A percentile compares a stretch with the other conserved stretches of the same genome.
Conservation (phyloP, 2,113 vertebrate species). For the Macquaria australasica region DNA sequence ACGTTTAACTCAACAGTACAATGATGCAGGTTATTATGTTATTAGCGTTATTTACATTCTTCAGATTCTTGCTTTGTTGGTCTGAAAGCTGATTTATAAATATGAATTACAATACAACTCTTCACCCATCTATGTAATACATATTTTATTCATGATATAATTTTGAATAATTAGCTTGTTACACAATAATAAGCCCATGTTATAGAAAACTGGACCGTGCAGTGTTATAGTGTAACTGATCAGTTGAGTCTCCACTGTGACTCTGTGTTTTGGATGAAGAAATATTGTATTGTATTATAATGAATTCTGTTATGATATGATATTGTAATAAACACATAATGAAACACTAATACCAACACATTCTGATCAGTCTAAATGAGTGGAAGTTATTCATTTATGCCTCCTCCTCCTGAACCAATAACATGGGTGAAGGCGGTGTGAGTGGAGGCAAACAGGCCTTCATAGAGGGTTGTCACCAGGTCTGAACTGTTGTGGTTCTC, state of each 20-base stretch:
- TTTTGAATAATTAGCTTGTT: too few relatives aligned
- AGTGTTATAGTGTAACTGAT: not conserved
- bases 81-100: not conserved
- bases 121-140: too few relatives aligned
- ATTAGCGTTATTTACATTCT: not conserved
- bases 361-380: conserved; percentile 6
- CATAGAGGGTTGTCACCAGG: not conserved
- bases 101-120: too few relatives aligned
- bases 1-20: too few relatives aligned
- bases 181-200: not conserved
- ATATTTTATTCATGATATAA: too few relatives aligned
- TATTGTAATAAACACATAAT: too few relatives aligned
- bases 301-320: too few relatives aligned
- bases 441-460: conserved; percentile 13
- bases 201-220: not conserved
- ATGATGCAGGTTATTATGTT: too few relatives aligned
- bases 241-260: too few relatives aligned
- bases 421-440: not conserved
- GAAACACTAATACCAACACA: too few relatives aligned
- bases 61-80: not conserved
- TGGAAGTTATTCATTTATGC: not conserved
- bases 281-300: too few relatives aligned
- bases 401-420: not conserved
- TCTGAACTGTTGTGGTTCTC: not conserved
- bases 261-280: too few relatives aligned